Evolutionary conservation across 2,888 invertebrate genomes (phyloP), one percentile per base, ranked within the genome.

Genomic region (Zygaena filipendulae): DNA sequence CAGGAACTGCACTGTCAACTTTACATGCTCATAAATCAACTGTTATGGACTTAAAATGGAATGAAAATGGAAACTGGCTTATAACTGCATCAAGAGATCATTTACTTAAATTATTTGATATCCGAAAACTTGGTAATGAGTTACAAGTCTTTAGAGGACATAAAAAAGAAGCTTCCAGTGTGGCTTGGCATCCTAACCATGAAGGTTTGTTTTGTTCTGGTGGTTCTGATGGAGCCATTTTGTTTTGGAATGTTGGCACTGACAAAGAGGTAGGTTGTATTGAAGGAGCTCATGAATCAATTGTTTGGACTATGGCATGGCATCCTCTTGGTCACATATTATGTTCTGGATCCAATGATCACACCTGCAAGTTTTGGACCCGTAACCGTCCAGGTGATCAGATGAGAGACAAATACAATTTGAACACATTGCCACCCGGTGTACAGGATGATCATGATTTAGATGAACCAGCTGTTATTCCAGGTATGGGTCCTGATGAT

Each of bases 11-110:
- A 23, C 77, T 99, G 29, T 95, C 97, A 10, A 99, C 98, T 20
- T 81, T 99, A 84, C 98, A 99, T 71, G 98, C 98, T 22, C 99
- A 99, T 71, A 99, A 99, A 75, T 96, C 95, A 30, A 98, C 99
- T 13, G 99, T 99, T 8, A 98, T 98, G 97, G 97, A 98, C 64
- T 84, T 98, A 13, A 94, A 96, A 68, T 99, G 99, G 98, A 99
- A 99, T 72, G 89, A 90, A 27, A 99, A 99, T 82, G 99, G 99
- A 3, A 98, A 99, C 67, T 99, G 99, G 99, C 80, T 99, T 28
- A 88, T 98, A 29, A 97, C 97, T n/a, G 97, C 97, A 1, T 97
- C 97, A 2, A 82, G 98, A 39, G 98, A 99, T 72, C 98, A 98
- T 74, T 82, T 99, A 39, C 83, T 99, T 22, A 99, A 99, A 69